phyloP scores from a whole-genome alignment of 2,797 vertebrate genomes.

The Gambusia yucatana region DNA sequence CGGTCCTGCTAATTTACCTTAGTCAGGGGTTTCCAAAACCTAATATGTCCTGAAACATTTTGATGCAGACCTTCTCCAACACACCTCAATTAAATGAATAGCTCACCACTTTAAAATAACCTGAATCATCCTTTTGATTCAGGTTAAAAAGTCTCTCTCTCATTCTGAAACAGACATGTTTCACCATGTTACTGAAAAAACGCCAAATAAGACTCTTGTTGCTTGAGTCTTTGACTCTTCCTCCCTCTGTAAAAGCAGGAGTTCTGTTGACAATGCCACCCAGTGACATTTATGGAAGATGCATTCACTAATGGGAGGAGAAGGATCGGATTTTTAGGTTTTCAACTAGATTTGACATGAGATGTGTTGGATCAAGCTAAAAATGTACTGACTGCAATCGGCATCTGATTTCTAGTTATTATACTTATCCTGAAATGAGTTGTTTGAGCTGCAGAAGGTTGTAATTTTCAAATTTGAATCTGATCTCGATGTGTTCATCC shows the following conservation, averaged over 20 bases:
- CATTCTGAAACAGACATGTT: background rate
- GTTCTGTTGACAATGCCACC: background rate
- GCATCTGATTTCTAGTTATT: background rate
- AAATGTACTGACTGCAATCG: background rate
- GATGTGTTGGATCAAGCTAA: background rate
- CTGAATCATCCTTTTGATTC: background rate
- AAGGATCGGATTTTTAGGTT: background rate
- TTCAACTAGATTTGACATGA: background rate
- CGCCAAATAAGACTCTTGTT: background rate
- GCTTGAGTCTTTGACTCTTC: background rate
- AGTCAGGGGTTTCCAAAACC: background rate
- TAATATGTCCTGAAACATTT: background rate
- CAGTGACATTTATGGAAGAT: background rate
- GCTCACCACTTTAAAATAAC: background rate
- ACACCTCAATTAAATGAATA: background rate
- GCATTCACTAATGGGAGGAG: background rate
- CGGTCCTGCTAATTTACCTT: background rate
- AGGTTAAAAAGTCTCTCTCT: background rate
- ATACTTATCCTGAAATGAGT: background rate
- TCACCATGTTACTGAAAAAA: background rate
- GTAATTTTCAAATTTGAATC: background rate
- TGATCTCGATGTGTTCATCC: conserved; percentile 14
- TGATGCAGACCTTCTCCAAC: background rate
- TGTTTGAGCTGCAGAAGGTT: background rate
- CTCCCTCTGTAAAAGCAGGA: background rate